A percentile compares a stretch with the other conserved stretches of the same genome.
These are phyloP conservation scores for Eupristina koningsbergeri DNA, from an alignment of 1,140 invertebrate species.

Conservation along the genomic window DNA sequence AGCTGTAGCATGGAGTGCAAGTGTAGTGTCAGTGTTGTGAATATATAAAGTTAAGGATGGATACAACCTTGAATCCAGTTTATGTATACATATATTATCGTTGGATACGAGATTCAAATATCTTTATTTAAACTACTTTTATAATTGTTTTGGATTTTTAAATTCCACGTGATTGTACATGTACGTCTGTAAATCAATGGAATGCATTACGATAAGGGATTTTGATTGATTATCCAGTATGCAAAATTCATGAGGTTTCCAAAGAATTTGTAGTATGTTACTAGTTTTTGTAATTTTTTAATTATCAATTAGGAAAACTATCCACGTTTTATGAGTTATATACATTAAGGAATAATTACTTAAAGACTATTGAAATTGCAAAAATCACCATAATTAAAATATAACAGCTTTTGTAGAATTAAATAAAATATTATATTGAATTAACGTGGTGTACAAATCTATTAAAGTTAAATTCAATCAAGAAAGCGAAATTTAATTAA, in stretches of 20 bases:
- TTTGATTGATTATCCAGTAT: slow-evolving; percentile 12
- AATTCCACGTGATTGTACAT: not conserved
- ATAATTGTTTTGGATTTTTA: slow-evolving; percentile 6
- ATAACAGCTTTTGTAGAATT: too few species aligned
- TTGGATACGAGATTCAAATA: not conserved
- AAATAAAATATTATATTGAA: too few species aligned
- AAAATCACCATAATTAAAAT: too few species aligned
- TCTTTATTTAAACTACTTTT: not conserved
- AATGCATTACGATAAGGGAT: not conserved
- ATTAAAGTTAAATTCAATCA: too few species aligned
- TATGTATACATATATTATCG: not conserved
- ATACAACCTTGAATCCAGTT: not conserved
- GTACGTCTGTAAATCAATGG: not conserved
- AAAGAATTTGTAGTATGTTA: not conserved
- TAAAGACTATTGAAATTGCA: too few species aligned
- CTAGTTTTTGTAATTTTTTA: not conserved
- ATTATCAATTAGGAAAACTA: not conserved
- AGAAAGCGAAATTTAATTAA: too few species aligned
- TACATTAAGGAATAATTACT: too few species aligned
- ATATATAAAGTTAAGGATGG: not conserved
- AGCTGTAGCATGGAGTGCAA: not conserved
- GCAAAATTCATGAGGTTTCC: not conserved
- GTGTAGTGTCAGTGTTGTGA: not conserved
- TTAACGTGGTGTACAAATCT: too few species aligned
- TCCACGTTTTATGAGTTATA: too few species aligned